Evolutionary conservation across 2,888 invertebrate genomes (phyloP), one percentile per base, ranked within the genome.

Genomic region (Rhodophaea formosa): DNA sequence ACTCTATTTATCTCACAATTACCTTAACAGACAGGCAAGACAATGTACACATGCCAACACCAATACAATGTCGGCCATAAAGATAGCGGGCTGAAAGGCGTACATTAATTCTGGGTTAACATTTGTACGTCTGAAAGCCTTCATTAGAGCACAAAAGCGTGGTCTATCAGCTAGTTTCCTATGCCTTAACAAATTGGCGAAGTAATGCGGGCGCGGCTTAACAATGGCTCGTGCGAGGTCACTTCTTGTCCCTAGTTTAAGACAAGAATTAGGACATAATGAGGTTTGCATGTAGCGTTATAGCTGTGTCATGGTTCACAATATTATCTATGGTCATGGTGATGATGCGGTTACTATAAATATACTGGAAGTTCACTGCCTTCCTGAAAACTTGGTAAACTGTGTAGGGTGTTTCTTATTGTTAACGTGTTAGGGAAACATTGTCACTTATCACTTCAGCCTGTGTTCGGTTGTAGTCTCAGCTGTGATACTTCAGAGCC

Each of bases 91-190:
- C 29, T 76, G 77, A 79, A 82, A 81, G 82, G 80, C 78, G 73
- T 74, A 73, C 82, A 84, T 86, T 84, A 86, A 86, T 86, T 82
- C 73, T 57, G 62, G 66, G 68, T 71, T 74, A 74, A 74, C 80
- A 83, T 83, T 85, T 82, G 86, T 84, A 80, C 77, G 67, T 75
- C 83, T 81, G 86, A 87, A 87, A 86, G 80, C 77, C 75, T 86
- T 87, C 87, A 88, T 88, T 86, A 86, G 74, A 73, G 70, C 78
- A 87, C 86, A 87, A 88, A 82, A 75, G 88, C 79, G 70, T 72
- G 75, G 82, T 82, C 86, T 85, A 86, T 85, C 85, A 79, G 81
- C 72, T 80, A 82, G 85, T 83, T 85, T 84, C 84, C 84, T 75
- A 77, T 78, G 79, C 75, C 77, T 82, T 81, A 79, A 81, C 84